A percentile compares a stretch with the other conserved stretches of the same genome.
These are phyloP conservation scores for Probaryconus sp. DNA, from an alignment of 1,140 invertebrate genomes.

Conservation along the genomic window DNA sequence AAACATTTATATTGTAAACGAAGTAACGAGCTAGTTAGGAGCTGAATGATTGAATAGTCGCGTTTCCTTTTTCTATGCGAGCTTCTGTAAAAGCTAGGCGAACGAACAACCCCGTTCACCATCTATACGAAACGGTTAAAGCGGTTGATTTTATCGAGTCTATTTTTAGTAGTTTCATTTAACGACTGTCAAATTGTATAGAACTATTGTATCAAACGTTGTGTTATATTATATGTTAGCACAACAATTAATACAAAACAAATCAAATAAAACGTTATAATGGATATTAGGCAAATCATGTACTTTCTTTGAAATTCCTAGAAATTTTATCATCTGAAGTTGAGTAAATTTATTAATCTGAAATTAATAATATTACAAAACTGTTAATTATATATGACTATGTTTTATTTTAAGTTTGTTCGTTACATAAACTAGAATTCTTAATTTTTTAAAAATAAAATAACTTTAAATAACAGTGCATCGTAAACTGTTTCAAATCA, in stretches of 20 bases:
- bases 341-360: no score
- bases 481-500: no score
- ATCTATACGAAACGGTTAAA: slow-evolving; percentile 50
- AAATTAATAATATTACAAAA: no score
- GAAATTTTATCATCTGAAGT: no score
- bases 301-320: no score
- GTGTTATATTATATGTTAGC: slow-evolving; percentile 63
- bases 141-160: slow-evolving; percentile 71
- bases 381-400: no score
- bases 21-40: slow-evolving; percentile 46
- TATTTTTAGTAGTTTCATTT: slow-evolving; percentile 72
- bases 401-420: no score
- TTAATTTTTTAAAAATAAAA: no score
- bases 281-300: slow-evolving; percentile 63
- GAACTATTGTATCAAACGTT: slow-evolving; percentile 52
- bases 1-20: slow-evolving; percentile 50
- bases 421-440: no score
- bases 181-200: slow-evolving; percentile 57
- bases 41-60: slow-evolving; percentile 43
- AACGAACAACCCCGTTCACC: slow-evolving; percentile 31
- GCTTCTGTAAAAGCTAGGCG: slow-evolving; percentile 52
- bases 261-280: slow-evolving; percentile 73
- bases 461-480: no score
- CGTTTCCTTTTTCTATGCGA: slow-evolving; percentile 56
- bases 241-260: slow-evolving; percentile 64